Percentiles rank a stretch among this genome's conserved stretches.
phyloP scores from a whole-genome alignment of 1,140 invertebrate species.

The Dolichoris vasculosae region DNA sequence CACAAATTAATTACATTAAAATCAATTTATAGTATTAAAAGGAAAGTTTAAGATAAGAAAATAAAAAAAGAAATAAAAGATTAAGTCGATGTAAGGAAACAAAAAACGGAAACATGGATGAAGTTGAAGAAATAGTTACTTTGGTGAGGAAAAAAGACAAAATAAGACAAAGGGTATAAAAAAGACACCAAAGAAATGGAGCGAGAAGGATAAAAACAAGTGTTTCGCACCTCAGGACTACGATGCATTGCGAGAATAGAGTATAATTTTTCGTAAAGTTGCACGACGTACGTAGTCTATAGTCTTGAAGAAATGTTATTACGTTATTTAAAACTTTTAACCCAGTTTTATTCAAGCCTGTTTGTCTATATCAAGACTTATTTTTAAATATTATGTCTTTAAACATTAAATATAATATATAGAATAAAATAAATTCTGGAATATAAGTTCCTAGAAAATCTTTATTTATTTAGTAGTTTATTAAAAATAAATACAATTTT shows the following conservation, averaged over 20 bases:
- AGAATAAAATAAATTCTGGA: too few relatives aligned
- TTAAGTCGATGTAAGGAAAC: background rate
- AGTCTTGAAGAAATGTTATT: background rate
- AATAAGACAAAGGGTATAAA: background rate
- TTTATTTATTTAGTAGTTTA: too few relatives aligned
- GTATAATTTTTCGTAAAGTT: conserved; percentile 23
- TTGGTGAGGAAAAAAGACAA: background rate
- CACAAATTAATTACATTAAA: too few relatives aligned
- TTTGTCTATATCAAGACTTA: background rate
- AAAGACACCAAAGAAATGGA: conserved; percentile 29
- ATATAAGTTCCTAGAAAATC: too few relatives aligned
- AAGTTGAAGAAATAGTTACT: background rate
- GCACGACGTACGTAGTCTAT: conserved; percentile 19
- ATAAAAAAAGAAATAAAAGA: too few relatives aligned
- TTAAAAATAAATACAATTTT: too few relatives aligned
- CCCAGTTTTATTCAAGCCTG: background rate
- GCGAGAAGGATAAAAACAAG: background rate
- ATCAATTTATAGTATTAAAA: too few relatives aligned
- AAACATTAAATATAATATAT: background rate
- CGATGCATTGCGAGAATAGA: background rate
- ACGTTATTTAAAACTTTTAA: conserved; percentile 34
- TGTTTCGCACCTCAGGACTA: background rate
- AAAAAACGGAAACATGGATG: background rate
- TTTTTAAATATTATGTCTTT: background rate
- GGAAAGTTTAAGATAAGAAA: too few relatives aligned